phyloP scores from a whole-genome alignment of 2,888 invertebrate genomes.

The Drosophila borborema region DNA sequence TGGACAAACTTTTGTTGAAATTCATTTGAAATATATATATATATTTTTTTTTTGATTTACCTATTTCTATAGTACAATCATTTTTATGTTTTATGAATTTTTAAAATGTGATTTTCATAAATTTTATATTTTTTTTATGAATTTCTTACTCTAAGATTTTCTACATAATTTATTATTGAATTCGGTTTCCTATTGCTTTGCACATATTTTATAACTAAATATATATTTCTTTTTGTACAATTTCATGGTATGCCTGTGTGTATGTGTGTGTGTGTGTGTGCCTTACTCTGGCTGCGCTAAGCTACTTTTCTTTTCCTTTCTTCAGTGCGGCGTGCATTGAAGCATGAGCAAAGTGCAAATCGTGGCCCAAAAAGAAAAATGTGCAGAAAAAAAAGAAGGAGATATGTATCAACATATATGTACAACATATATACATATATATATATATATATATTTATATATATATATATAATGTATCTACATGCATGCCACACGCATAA shows the following conservation, averaged over 20 bases:
- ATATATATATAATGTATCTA: constrained; percentile 2
- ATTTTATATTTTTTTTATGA: background rate
- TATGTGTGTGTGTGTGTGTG: constrained; percentile 2
- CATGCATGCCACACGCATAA: constrained; percentile 18
- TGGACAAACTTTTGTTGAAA: no score
- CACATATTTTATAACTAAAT: constrained; percentile 3
- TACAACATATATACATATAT: background rate
- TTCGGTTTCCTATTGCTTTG: background rate
- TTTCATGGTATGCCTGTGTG: background rate
- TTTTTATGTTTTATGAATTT: no score
- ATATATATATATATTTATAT: no score
- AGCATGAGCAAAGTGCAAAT: constrained; percentile 60
- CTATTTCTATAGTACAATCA: no score
- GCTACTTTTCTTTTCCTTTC: constrained; percentile 20
- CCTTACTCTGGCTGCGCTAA: background rate
- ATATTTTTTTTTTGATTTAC: no score
- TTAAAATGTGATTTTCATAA: background rate
- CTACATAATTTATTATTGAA: background rate
- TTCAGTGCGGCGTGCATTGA: constrained; percentile 52
- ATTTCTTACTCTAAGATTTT: background rate
- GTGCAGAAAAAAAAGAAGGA: constrained; percentile 38
- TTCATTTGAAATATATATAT: no score
- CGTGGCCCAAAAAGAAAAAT: constrained; percentile 51
- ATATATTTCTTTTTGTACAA: background rate
- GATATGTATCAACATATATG: background rate